Percentiles rank a stretch among this genome's conserved stretches.
These are phyloP conservation scores for Gyps fulvus DNA, from an alignment of 2,113 vertebrate species.

Conservation along the genomic window DNA sequence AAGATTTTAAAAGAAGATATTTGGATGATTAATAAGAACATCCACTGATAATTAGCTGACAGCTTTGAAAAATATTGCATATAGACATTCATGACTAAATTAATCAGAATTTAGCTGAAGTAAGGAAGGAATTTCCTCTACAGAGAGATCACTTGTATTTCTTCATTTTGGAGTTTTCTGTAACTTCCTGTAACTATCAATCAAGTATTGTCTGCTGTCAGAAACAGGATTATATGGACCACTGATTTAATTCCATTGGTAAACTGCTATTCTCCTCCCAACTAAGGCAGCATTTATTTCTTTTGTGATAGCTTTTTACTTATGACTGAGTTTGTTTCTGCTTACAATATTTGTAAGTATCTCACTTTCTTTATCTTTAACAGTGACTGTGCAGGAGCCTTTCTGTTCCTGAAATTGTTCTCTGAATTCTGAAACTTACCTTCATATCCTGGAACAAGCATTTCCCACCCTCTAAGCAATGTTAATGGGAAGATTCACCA, in stretches of 20 bases:
- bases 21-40: neutral
- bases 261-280: neutral
- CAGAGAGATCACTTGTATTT: neutral
- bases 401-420: neutral
- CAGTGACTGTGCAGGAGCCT: neutral
- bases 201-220: fast-evolving
- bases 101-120: neutral
- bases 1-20: neutral
- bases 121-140: neutral
- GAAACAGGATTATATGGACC: neutral
- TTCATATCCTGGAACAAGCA: neutral
- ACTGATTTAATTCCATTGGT: neutral
- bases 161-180: neutral
- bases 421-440: neutral
- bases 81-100: neutral
- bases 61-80: neutral
- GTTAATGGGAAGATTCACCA: neutral
- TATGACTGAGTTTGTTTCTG: neutral
- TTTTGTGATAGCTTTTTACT: neutral
- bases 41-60: neutral
- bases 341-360: neutral
- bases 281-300: neutral
- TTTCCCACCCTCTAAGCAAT: neutral
- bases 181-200: neutral
- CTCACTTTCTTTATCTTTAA: neutral